Evolutionary conservation across 2,888 invertebrate genomes (phyloP).

Genomic region (Pycnomerus fuliginosus): DNA sequence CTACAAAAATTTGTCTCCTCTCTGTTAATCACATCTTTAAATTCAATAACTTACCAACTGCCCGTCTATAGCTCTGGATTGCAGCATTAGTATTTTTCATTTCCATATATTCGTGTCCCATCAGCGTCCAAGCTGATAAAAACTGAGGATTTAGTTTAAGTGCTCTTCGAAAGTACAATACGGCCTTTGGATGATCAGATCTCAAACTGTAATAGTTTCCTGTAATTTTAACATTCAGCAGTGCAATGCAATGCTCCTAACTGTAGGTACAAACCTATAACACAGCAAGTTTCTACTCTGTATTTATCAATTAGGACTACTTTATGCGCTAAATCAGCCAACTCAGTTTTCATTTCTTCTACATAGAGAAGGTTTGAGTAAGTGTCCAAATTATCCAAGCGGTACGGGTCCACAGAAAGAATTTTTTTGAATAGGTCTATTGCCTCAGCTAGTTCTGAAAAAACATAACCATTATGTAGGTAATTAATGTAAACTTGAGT

Average conservation of each 20-base stretch:
- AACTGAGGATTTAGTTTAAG: constrained; percentile 92
- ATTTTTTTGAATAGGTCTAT: constrained; percentile 81
- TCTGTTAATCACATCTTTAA: neutral
- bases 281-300: constrained; percentile 95
- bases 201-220: constrained; percentile 96
- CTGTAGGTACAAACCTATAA: constrained; percentile 91
- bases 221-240: constrained; percentile 44
- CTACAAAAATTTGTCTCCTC: constrained; percentile 52
- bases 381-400: constrained; percentile 94
- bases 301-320: constrained; percentile 95
- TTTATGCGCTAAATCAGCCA: constrained; percentile 90
- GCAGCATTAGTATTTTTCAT: constrained; percentile 97
- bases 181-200: constrained; percentile 96
- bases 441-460: constrained; percentile 85
- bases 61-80: constrained; percentile 96
- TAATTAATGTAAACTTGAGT: no score
- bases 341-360: constrained; percentile 86
- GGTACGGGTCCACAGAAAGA: constrained; percentile 84
- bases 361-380: constrained; percentile 96
- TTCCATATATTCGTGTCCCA: constrained; percentile 99
- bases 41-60: constrained; percentile 68
- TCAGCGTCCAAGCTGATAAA: constrained; percentile 94
- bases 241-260: constrained; percentile 5
- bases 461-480: neutral
- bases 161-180: constrained; percentile 93